Base-by-base conservation (phyloP, 2,888 invertebrate genomes). In the Idaea dimidiata region DNA sequence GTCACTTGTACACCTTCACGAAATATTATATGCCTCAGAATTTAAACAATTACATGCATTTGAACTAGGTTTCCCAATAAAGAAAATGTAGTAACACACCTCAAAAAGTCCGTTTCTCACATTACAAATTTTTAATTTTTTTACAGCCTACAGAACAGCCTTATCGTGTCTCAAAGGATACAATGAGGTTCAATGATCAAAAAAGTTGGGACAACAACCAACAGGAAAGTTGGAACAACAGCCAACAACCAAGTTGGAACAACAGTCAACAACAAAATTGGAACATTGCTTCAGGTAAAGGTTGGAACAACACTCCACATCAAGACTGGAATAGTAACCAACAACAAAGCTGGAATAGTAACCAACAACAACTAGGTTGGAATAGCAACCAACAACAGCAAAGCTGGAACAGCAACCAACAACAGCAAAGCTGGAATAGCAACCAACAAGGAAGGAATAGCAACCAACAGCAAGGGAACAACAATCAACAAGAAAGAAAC, bases 141-240 rank as follows among this genome's bases (percentile, higher is more conserved):
- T 10, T 16, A 17, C 54, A 55, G 54, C 54, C 54, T 17, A 16
- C 54, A n/a, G 54, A 55, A 7, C 54, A 55, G 54, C 54, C 54
- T 0, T 54, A 54, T 54, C 54, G 16, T 7, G 8, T 55, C 17
- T 5, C 54, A 17, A 16, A 55, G 10, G 0, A 7, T 8, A 55
- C 24, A 24, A 24, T 24, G 5, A 5, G 24, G 24, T 24, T n/a
- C 0, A 16, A 16, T 16, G 6, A 55, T 16, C 16, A 16, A n/a
- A 16, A n/a, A 53, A 53, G n/a, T 4, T 4, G 16, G n/a, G n/a
- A 53, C n/a, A 55, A 8, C 0, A 16, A 16, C 54, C 17, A 55
- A 55, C 16, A 16, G 16, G 7, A n/a, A 53, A 53, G n/a, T 4
- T 4, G 16, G n/a, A 8, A 53, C n/a, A 53, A 55, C 16, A 17